Conservation (phyloP, 2,888 invertebrate genomes). For the Meiosimyza decipiens region DNA sequence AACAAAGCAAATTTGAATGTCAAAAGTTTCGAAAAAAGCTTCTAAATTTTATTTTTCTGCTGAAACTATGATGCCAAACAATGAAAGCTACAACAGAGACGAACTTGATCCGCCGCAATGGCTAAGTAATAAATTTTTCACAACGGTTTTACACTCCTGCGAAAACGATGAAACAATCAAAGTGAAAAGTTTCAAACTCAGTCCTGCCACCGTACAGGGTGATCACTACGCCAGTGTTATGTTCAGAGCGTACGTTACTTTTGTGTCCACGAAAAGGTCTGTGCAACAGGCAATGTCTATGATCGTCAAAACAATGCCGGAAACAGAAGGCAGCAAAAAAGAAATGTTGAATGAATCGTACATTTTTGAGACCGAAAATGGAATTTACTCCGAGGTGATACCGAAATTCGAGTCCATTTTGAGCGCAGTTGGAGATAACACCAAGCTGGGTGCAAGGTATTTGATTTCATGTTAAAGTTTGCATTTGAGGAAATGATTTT, state of each 20-base stretch:
- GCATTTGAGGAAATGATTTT: background rate
- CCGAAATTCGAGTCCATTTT: slow-evolving; percentile 46
- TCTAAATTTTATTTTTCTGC: background rate
- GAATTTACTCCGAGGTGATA: slow-evolving; percentile 42
- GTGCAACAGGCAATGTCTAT: slow-evolving; percentile 30
- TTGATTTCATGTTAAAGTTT: background rate
- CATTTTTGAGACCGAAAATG: slow-evolving; percentile 45
- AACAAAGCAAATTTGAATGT: no score
- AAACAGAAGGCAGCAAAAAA: slow-evolving; percentile 44
- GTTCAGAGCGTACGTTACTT: slow-evolving; percentile 39
- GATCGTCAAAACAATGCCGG: slow-evolving; percentile 47
- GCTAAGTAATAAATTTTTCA: slow-evolving; percentile 47
- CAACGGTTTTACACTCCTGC: slow-evolving; percentile 39
- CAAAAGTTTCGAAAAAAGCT: background rate
- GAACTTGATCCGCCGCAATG: slow-evolving; percentile 51
- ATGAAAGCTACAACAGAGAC: slow-evolving; percentile 39
- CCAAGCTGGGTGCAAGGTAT: slow-evolving; percentile 39
- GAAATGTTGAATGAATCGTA: slow-evolving; percentile 35
- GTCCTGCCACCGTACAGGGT: slow-evolving; percentile 36
- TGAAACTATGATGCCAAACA: background rate
- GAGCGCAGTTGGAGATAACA: slow-evolving; percentile 41
- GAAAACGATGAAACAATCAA: background rate
- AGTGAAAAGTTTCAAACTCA: slow-evolving; percentile 26
- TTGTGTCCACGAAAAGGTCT: background rate
- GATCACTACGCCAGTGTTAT: slow-evolving; percentile 45